These are phyloP conservation scores for Cenopis cana DNA, from an alignment of 2,888 invertebrate genomes.

Conservation along the genomic window DNA sequence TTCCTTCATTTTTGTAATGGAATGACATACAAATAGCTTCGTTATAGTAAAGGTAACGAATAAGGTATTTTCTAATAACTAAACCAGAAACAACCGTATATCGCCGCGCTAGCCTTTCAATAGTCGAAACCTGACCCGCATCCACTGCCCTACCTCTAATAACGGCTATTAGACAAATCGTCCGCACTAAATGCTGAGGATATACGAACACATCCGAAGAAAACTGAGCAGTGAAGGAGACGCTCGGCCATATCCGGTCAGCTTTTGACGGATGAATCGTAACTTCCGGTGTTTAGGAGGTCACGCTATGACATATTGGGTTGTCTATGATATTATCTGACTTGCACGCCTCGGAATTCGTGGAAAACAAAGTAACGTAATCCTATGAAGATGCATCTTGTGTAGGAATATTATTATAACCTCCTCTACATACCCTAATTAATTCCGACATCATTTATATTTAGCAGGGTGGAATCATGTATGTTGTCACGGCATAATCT, in stretches of 20 bases:
- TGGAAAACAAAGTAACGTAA: background rate
- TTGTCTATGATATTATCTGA: constrained; percentile 3
- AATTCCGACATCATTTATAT: no score
- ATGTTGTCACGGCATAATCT: no score
- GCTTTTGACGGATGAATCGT: constrained; percentile 43
- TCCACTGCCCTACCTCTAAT: constrained; percentile 37
- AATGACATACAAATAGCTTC: no score
- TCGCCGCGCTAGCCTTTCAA: background rate
- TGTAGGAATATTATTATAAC: no score
- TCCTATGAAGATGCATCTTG: no score
- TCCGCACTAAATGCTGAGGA: constrained; percentile 39
- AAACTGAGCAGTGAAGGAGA: constrained; percentile 35
- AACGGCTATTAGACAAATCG: constrained; percentile 41
- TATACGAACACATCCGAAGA: constrained; percentile 40
- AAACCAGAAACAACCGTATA: background rate
- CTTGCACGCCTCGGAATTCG: background rate
- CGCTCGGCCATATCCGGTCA: constrained; percentile 39
- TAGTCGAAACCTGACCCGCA: constrained; percentile 31
- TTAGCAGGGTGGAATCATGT: no score
- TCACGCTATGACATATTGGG: constrained; percentile 31
- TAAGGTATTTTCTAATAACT: background rate
- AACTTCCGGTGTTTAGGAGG: constrained; percentile 42
- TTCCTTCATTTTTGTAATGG: no score
- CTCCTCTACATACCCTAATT: no score
- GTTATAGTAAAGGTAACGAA: background rate